These are phyloP conservation scores for Conops quadrifasciatus DNA, from an alignment of 2,888 invertebrate species.

Conservation along the genomic window DNA sequence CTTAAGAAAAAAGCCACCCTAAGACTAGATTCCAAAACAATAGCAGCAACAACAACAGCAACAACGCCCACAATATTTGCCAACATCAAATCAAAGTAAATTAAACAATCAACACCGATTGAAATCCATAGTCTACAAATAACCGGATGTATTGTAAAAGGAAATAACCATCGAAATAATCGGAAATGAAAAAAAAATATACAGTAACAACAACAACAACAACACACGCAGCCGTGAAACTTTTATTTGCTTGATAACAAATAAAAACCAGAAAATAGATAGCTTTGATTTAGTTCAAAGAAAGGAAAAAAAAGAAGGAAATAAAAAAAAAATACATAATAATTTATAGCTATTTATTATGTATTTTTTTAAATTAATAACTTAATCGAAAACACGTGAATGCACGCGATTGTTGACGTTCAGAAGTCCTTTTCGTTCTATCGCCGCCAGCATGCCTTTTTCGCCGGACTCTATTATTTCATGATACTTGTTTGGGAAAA, in stretches of 20 bases:
- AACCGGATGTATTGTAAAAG: neutral
- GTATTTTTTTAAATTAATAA: too few relatives aligned
- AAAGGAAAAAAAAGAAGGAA: neutral
- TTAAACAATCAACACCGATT: conserved; percentile 31
- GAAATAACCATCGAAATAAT: neutral
- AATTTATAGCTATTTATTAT: too few relatives aligned
- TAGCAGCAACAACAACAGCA: conserved; percentile 1
- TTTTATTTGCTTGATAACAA: conserved; percentile 9
- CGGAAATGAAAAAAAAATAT: neutral
- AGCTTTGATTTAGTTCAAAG: neutral
- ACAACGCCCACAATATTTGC: neutral
- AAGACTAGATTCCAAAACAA: neutral
- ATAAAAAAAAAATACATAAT: too few relatives aligned
- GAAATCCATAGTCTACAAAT: conserved; percentile 18
- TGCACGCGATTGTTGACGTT: neutral
- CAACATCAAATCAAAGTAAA: conserved; percentile 32
- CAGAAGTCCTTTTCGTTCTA: neutral
- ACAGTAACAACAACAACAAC: neutral
- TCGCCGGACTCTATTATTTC: neutral
- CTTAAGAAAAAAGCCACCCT: neutral
- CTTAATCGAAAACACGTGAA: too few relatives aligned
- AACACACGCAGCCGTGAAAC: neutral
- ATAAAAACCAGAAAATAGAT: neutral
- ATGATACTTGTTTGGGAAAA: neutral
- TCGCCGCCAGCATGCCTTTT: neutral